phyloP scores from a whole-genome alignment of 2,113 vertebrate genomes.

The pig (Sus scrofa) region T2T-Sscrofa CM000822.6:22273001-22273500 shows the following conservation, averaged over 20 bases:
- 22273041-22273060: not conserved
- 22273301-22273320: not conserved
- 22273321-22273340: not conserved
- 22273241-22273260: not conserved
- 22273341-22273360: not conserved
- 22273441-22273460: not conserved
- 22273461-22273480: not conserved
- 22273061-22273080: not conserved
- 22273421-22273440: constrained; percentile 15
- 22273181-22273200: not conserved
- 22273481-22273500: not conserved
- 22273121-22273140: constrained; percentile 34
- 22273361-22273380: not conserved
- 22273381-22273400: not conserved
- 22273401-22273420: not conserved
- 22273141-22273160: not conserved
- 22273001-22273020: too few species aligned
- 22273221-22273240: not conserved
- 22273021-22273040: too few species aligned
- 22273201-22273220: not conserved
- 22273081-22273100: not conserved
- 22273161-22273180: not conserved
- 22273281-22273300: not conserved
- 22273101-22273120: not conserved
- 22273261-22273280: not conserved